Base-by-base conservation (phyloP, 2,888 invertebrate species). In the Drosophila subsilvestris region DNA sequence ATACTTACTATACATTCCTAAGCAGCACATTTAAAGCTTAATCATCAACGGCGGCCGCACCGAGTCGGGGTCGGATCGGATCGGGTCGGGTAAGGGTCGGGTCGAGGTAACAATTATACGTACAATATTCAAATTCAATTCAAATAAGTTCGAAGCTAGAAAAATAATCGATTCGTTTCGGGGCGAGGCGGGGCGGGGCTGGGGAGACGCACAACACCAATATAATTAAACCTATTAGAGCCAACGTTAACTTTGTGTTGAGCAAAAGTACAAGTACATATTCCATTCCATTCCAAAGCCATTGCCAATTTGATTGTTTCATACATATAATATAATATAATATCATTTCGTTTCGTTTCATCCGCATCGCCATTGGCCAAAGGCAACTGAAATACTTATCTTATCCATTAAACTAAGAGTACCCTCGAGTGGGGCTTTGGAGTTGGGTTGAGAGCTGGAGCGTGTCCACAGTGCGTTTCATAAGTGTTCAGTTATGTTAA, bases 1-100 rank as follows among this genome's bases (percentile, higher is more conserved):
- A 49, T 62, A 63, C 79, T 86, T 80, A 22, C 22, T 22, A 22
- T 22, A 84, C 76, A 76, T 73, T 53, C 37, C 81, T 76, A 83
- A 84, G 84, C 85, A 84, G 84, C 85, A 83, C 84, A 83, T 80
- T 83, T 80, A 86, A 83, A 83, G 86, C 86, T 78, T 74, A 83
- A 86, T 77, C 78, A 62, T 77, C 70, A 76, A 79, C 68, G 47
- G 60, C 68, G 47, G 60, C 57, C 72, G 53, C 61, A 42, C 44
- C 45, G 49, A 71, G 32, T 47, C 53, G 32, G 50, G 61, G 29
- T 37, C 27, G 18, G n/a, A 18, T 71, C 45, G 61, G 63, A 54
- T 73, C 62, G 50, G 61, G 42, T 22, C 49, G 54, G 44, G 5
- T 32, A 18, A n/a, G 18, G n/a, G 18, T 71, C 45, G 61, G 63